Evolutionary conservation across 2,797 vertebrate genomes (phyloP), one percentile per base, ranked within the genome.

Genomic region (Sebastiscus albofasciatus): DNA sequence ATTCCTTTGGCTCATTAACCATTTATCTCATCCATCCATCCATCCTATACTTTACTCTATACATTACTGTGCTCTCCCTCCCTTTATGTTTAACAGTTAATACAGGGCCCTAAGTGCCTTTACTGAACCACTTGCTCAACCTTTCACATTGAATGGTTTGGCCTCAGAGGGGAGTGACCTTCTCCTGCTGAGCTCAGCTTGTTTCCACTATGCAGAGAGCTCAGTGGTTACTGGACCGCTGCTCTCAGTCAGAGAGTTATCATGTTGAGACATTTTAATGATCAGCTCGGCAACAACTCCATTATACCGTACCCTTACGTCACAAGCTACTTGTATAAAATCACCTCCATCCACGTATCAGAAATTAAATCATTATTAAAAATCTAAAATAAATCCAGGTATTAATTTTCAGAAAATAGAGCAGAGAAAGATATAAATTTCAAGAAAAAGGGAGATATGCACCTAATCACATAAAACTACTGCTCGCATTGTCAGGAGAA

Each of bases 121-220:
- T 60, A 33, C 76, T 81, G 77, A 83, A 72, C 72, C 66, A 64
- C 74, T 64, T 10, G 13, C 73, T 80, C 69, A 67, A 11, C 70
- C 61, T 81, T 62, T 80, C 42, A 65, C 31, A 52, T 16, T 16
- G 39, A 61, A 78, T 70, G 72, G 73, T 76, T 65, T 62, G 70
- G 34, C 55, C 52, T 75, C 54, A 56, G 74, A 77, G 46, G n/a
- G 64, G 58, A 75, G 69, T 69, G 75, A 84, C 78, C 80, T 46
- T 31, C 68, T 77, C 33, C 68, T 82, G 81, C 85, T 84, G 81
- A 91, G 84, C 74, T 90, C 86, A 86, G 78, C 89, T 67, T 31
- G 56, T 84, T 83, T 83, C 72, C 60, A 68, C 31, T n/a, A 14
- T 65, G 68, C 55, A 55, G 66, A 46, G 22, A 68, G 46, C 70